Base-by-base conservation (phyloP, 2,113 vertebrate species). In the Myanophis thanlyinensis region DNA sequence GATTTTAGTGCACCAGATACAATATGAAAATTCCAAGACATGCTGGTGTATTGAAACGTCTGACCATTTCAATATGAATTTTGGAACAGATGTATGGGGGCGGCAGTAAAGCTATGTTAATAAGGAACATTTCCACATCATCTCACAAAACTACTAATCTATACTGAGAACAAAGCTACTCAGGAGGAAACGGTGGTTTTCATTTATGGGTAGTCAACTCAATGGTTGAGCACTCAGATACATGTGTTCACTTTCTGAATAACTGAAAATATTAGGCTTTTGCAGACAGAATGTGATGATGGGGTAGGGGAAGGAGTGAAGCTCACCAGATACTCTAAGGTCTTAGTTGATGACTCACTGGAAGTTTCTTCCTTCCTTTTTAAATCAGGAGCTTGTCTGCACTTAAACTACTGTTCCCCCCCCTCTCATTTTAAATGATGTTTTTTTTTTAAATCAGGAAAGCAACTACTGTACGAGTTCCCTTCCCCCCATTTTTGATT, bases 51-150 rank as follows among this genome's bases (percentile, higher is more conserved):
- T 97, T 97, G 97, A 97, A 97, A 96, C 96, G 96, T 95, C 97
- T 97, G 98, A 96, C 96, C 94, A 95, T 97, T 98, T 97, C 96
- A 96, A 94, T 97, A 96, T 97, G 96, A 97, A 97, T 97, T 97
- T 97, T 94, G 95, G 96, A 98, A 97, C 97, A 98, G 97, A 98
- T 98, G 97, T 97, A 98, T 93, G 93, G 97, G 96, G 97, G 96
- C 97, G 97, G 97, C 97, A 97, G 98, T 98, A 97, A 98, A 98
- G 96, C 94, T 96, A 96, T 98, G 97, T 98, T 97, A 98, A 98
- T 97, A 97, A 97, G 97, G 96, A 98, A 97, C 96, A 96, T 97
- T 98, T 98, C 97, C 97, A 97, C 97, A 96, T 97, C 97, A 97
- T 97, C 96, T 97, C 97, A 97, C 96, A 97, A 95, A 97, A 96